phyloP scores from a whole-genome alignment of 1,140 invertebrate species.

The Drosophila cardini region DNA sequence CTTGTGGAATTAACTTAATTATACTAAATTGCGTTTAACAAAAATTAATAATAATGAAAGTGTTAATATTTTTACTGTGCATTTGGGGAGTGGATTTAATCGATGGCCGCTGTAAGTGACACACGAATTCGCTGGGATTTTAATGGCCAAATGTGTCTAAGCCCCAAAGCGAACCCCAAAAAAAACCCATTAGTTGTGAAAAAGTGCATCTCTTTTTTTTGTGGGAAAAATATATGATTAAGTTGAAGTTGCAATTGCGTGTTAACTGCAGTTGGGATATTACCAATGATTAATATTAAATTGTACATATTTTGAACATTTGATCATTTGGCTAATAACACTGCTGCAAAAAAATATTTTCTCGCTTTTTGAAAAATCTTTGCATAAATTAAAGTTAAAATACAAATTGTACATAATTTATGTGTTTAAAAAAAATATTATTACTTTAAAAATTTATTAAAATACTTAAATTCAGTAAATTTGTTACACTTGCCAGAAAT shows the following conservation, averaged over 20 bases:
- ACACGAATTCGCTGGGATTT: conserved; percentile 4
- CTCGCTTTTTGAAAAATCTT: too few relatives aligned
- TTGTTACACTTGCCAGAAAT: too few relatives aligned
- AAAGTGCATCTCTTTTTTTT: conserved; percentile 21
- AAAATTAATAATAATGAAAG: conserved; percentile 31
- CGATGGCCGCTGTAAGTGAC: conserved; percentile 49
- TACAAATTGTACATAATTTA: too few relatives aligned
- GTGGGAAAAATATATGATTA: conserved; percentile 21
- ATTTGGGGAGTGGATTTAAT: conserved; percentile 36
- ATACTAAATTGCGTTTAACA: background rate
- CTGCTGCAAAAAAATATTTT: too few relatives aligned
- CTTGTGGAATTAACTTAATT: background rate
- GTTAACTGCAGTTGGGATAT: conserved; percentile 33
- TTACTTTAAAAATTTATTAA: too few relatives aligned
- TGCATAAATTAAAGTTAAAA: too few relatives aligned
- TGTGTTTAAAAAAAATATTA: too few relatives aligned
- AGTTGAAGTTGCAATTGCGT: conserved; percentile 27
- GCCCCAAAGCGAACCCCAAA: conserved; percentile 7
- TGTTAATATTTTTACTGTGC: conserved; percentile 31
- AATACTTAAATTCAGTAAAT: too few relatives aligned
- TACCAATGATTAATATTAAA: conserved; percentile 2
- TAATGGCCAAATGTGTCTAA: conserved; percentile 8
- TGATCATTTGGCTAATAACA: conserved; percentile 4
- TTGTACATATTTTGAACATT: conserved; percentile 22
- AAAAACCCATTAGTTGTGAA: conserved; percentile 20